A percentile compares a stretch with the other conserved stretches of the same genome.
Evolutionary conservation across 2,113 vertebrate genomes (phyloP).

Genomic region (Puffinus mauretanicus): DNA sequence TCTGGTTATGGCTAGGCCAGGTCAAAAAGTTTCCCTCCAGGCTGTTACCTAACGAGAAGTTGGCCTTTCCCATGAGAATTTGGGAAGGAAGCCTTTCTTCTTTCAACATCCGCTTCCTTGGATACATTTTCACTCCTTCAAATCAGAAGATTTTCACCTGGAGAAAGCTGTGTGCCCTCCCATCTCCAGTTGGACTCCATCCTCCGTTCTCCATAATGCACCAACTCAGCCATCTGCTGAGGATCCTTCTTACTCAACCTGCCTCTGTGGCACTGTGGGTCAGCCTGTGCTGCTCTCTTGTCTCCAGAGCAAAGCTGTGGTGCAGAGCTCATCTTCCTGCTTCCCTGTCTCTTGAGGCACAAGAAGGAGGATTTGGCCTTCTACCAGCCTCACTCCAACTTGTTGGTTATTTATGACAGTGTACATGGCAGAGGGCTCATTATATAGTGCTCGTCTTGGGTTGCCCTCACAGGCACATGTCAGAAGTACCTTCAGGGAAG

Average conservation of each 20-base stretch:
- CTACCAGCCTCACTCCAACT: not conserved
- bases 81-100: not conserved
- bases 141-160: not conserved
- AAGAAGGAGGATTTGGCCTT: not conserved
- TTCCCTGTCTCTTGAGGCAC: not conserved
- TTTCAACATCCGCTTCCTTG: accelerated
- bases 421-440: not conserved
- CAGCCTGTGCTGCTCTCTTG: not conserved
- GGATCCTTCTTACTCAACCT: not conserved
- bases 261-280: not conserved
- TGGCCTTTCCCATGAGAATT: not conserved
- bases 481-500: not conserved
- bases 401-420: not conserved
- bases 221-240: not conserved
- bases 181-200: not conserved
- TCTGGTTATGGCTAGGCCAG: not conserved
- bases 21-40: not conserved
- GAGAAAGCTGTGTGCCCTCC: not conserved
- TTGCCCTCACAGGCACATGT: not conserved
- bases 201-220: not conserved
- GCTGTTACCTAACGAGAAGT: not conserved
- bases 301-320: not conserved
- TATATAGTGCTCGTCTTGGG: not conserved
- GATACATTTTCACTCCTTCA: not conserved
- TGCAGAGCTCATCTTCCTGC: not conserved